Evolutionary conservation across 2,113 vertebrate genomes (phyloP).

Genomic region (Anhinga anhinga): DNA sequence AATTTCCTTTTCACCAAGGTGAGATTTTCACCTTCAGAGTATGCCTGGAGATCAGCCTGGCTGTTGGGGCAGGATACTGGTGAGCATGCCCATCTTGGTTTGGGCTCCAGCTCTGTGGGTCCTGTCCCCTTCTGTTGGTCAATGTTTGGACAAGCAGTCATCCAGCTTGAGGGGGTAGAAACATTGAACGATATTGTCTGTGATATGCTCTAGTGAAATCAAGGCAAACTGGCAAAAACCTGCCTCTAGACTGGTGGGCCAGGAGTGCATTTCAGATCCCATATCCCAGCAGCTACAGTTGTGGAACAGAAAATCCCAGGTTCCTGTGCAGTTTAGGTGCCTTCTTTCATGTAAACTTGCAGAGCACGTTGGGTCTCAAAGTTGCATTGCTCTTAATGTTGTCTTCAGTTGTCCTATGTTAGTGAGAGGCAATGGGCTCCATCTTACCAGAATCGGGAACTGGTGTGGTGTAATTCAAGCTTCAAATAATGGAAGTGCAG

Average conservation of each 20-base stretch:
- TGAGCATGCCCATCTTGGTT: accelerated
- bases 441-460: not conserved
- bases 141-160: accelerated
- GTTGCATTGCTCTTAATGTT: not conserved
- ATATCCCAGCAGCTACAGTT: accelerated
- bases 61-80: not conserved
- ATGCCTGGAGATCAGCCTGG: not conserved
- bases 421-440: not conserved
- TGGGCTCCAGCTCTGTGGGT: not conserved
- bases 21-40: not conserved
- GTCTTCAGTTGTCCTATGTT: not conserved
- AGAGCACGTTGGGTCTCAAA: not conserved
- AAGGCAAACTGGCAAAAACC: not conserved
- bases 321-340: not conserved
- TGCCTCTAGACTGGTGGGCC: not conserved
- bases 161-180: not conserved
- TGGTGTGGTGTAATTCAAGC: not conserved
- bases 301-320: not conserved
- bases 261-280: not conserved
- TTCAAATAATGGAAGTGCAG: not conserved
- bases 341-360: not conserved
- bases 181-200: not conserved
- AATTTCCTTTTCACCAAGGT: not conserved
- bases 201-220: not conserved
- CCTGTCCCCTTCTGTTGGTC: not conserved